Evolutionary conservation across 1,140 invertebrate genomes (phyloP), one percentile per base, ranked within the genome.

Genomic region (Caenorhabditis latens): DNA sequence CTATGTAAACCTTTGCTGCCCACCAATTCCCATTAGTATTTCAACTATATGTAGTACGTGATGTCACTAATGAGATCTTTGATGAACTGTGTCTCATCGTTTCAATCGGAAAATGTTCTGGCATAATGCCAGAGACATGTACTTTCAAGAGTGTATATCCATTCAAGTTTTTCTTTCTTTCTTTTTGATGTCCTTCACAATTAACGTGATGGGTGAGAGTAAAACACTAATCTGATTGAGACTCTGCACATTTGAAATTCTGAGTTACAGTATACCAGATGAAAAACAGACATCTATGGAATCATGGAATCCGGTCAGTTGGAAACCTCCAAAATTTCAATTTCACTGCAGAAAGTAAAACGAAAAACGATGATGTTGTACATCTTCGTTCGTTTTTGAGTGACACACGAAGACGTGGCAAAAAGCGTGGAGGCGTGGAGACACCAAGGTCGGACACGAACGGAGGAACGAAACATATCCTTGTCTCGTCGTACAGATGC

Each of bases 381-480:
- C 32, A 32, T 32, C 32, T 32, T 32, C 32, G 32, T 32, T 32
- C 32, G 32, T 32, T 32, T 46, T 71, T 71, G 40, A 46, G 67
- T 46, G 42, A 71, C 67, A 71, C 67, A 43, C 9, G 67, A 43
- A 71, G 42, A 71, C 67, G 67, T 71, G 67, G 67, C 43, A 50
- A 79, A 79, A 79, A 79, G 46, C 19, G 21, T 50, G n/a, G n/a
- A 50, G 42, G 67, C 42, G 8, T 43, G 65, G 46, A 46, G 67
- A 21, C 40, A 79, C 14, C 71, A 79, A 79, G 71, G 71, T 79
- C 71, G 71, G 71, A 50, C 19, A 79, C 7, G 71, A 50, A 53
- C 71, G 21, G 67, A 46, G n/a, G 42, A 48, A 71, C 67, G 67
- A 71, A 71, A 71, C 67, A 71, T 65, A 65, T 71, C 67, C 67